A percentile compares a stretch with the other conserved stretches of the same genome.
phyloP scores from a whole-genome alignment of 2,113 vertebrate species.

The Spermophilus dauricus region DNA sequence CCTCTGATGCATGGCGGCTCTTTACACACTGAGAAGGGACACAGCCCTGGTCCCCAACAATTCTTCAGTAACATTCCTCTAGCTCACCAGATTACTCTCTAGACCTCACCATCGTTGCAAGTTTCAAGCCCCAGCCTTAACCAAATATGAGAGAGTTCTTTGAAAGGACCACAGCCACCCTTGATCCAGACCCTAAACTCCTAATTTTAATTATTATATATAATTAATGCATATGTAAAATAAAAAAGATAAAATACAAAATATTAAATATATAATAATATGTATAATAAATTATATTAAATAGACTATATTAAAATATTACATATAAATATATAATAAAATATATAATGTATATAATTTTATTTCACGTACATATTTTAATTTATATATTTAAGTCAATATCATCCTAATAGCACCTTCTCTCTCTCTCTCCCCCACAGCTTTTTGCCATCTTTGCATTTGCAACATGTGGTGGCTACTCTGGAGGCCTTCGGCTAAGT shows the following conservation, averaged over 20 bases:
- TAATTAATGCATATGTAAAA: too few species aligned
- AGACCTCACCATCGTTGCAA: neutral
- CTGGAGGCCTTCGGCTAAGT: slow-evolving; percentile 96
- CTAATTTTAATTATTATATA: neutral
- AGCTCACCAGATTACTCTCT: neutral
- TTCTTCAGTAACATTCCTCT: neutral
- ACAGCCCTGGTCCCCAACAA: neutral
- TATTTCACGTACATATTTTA: too few species aligned
- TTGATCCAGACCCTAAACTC: neutral
- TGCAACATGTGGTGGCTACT: slow-evolving; percentile 99
- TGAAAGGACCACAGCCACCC: neutral
- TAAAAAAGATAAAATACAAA: too few species aligned
- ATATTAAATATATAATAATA: too few species aligned
- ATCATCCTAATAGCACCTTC: neutral
- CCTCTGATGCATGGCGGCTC: neutral
- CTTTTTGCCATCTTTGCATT: slow-evolving; percentile 99
- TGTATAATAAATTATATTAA: too few species aligned
- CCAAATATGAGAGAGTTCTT: neutral
- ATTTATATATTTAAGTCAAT: too few species aligned
- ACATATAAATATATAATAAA: too few species aligned
- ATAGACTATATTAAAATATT: too few species aligned
- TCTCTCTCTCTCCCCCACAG: slow-evolving; percentile 86
- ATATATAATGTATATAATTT: too few species aligned
- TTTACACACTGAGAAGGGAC: neutral
- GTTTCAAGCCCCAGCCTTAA: neutral